A percentile compares a stretch with the other conserved stretches of the same genome.
Conservation (phyloP, 2,888 invertebrate species). For the Apeira syringaria region DNA sequence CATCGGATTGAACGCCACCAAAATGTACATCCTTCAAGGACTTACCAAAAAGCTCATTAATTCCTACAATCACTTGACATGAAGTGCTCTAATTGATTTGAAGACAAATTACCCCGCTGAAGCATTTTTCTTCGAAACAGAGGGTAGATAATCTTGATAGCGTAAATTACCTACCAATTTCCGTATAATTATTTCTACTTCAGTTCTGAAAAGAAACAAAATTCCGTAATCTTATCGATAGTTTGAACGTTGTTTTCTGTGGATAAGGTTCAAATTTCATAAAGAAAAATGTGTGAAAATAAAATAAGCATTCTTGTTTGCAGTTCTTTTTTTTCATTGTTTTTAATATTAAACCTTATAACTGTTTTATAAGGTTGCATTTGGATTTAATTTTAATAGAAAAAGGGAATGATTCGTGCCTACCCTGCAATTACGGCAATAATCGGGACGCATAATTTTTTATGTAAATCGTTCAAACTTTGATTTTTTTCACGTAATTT, state of each 20-base stretch:
- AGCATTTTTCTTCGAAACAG: slow-evolving; percentile 25
- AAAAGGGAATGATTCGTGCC: neutral
- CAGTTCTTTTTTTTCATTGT: neutral
- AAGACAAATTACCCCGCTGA: slow-evolving; percentile 16
- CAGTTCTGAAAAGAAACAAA: slow-evolving; percentile 3
- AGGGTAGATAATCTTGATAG: slow-evolving; percentile 23
- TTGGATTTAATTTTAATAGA: neutral
- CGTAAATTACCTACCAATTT: slow-evolving; percentile 26
- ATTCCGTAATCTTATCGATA: no score
- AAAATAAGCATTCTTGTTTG: neutral
- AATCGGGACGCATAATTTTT: slow-evolving; percentile 1
- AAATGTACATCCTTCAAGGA: neutral
- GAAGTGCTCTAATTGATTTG: slow-evolving; percentile 15
- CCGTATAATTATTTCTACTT: slow-evolving; percentile 23
- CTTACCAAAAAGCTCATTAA: slow-evolving; percentile 1
- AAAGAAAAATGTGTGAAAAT: neutral
- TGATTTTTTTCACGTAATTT: slow-evolving; percentile 6
- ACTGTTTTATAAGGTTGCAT: neutral
- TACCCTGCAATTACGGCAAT: slow-evolving; percentile 1
- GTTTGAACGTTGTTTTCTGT: no score
- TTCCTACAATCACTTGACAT: slow-evolving; percentile 8
- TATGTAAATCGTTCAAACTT: slow-evolving; percentile 8
- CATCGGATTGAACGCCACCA: no score
- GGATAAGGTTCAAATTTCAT: neutral
- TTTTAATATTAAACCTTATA: neutral